Conservation (phyloP, 2,797 vertebrate species). For the Ataeniobius toweri region DNA sequence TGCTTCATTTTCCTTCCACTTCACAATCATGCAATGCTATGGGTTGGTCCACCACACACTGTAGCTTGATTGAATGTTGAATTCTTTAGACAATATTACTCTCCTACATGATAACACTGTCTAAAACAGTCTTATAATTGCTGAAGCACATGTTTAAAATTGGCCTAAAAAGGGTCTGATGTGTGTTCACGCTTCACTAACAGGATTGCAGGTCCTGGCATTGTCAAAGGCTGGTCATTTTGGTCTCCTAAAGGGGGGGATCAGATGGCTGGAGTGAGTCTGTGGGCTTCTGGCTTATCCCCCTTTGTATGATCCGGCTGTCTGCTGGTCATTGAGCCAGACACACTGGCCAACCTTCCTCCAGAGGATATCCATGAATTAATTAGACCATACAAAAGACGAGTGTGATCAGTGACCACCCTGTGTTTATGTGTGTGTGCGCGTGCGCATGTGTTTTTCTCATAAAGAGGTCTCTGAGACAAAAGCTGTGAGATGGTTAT, state of each 20-base stretch:
- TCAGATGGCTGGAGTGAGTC: conserved; percentile 73
- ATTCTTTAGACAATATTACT: background rate
- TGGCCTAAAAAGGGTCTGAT: conserved; percentile 6
- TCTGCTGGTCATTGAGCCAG: conserved; percentile 66
- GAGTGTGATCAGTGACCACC: conserved; percentile 34
- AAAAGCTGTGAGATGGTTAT: conserved; percentile 56
- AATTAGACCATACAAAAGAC: conserved; percentile 62
- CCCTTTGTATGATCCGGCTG: conserved; percentile 53
- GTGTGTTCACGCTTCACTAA: conserved; percentile 67
- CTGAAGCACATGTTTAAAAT: background rate
- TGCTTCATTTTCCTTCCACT: background rate
- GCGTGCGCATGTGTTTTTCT: conserved; percentile 34
- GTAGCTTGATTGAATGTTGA: background rate
- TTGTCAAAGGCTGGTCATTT: conserved; percentile 49
- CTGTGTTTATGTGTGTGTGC: conserved; percentile 25
- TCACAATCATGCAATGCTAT: background rate
- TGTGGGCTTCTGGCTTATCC: conserved; percentile 61
- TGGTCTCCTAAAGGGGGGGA: conserved; percentile 56
- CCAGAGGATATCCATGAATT: conserved; percentile 73
- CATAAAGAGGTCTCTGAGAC: conserved; percentile 55
- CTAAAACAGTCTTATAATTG: background rate
- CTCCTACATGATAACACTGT: background rate
- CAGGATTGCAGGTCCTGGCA: conserved; percentile 55
- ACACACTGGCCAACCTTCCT: conserved; percentile 61
- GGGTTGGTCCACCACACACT: background rate